Percentiles rank a stretch among this genome's conserved stretches.
Conservation (phyloP, 1,140 invertebrate species). For the Druon quercuslanigerum region DNA sequence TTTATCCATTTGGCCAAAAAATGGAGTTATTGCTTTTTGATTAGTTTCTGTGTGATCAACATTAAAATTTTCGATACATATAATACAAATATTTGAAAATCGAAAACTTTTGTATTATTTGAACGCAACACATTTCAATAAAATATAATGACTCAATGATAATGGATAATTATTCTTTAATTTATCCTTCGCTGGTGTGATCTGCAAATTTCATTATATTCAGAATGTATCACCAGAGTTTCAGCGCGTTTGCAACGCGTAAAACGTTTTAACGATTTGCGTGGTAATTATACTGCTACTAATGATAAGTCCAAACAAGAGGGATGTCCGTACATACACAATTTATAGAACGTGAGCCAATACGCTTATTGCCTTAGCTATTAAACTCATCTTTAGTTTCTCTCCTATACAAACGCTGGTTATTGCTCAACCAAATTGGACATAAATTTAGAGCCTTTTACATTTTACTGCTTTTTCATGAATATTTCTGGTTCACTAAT, state of each 20-base stretch:
- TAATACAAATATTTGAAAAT: no score
- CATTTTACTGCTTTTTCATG: neutral
- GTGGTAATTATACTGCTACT: neutral
- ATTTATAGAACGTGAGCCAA: constrained; percentile 13
- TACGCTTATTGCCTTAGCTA: constrained; percentile 13
- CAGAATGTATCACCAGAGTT: constrained; percentile 9
- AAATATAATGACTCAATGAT: neutral
- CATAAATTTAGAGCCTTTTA: neutral
- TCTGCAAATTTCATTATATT: neutral
- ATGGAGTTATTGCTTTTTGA: no score
- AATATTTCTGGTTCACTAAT: neutral
- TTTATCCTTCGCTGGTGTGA: constrained; percentile 9
- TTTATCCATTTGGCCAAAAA: no score
- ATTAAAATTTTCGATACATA: no score
- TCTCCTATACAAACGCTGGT: neutral
- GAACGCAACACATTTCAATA: neutral
- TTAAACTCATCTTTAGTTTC: constrained; percentile 1
- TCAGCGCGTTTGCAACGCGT: constrained; percentile 11
- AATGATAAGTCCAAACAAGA: no score
- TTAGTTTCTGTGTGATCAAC: no score
- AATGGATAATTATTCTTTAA: constrained; percentile 4
- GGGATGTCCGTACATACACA: neutral
- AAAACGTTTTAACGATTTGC: constrained; percentile 21
- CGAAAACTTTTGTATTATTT: neutral
- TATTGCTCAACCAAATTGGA: neutral